Evolutionary conservation across 2,888 invertebrate genomes (phyloP), one percentile per base, ranked within the genome.

Genomic region (Heliconius hortense): DNA sequence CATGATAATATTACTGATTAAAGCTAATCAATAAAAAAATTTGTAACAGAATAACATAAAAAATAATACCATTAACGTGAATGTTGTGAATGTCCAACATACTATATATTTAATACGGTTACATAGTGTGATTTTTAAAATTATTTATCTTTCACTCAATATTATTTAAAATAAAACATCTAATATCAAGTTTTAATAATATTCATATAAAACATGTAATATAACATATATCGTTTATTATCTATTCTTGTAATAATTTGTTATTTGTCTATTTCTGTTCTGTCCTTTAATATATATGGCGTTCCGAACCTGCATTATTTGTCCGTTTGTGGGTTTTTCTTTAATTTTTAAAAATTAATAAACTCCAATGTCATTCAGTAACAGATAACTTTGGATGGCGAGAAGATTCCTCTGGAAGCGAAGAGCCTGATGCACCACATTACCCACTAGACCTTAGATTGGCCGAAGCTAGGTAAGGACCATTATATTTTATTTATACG

Each of bases 381-480:
- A 87, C 90, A 1, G 94, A 94, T 72, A 90, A 89, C 79, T 91
- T 90, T 73, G 85, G 87, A 1, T 94, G 94, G 93, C 88, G 92
- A 0, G 94, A 94, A 73, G 94, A 94, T 72, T 94, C 94, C 0
- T 94, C 94, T 0, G 94, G 94, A 0, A 94, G 94, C 78, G 94
- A 94, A 78, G 90, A 75, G 35, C 75, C 90, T 0, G 94, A 94
- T 39, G 85, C 94, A 1, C 94, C 93, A 56, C 94, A 94, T 78
- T 94, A 94, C 73, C 94, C 94, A 0, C 82, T 94, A 66, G 94
- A 94, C 75, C 82, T 94, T 77, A 88, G 93, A 86, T 88, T 94
- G 60, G 94, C 94, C 31, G 94, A 94, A 80, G 94, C 94, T 26
- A 93, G 94, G 94, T 94, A 81, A 82, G 21, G 21, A 8, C 8